A percentile compares a stretch with the other conserved stretches of the same genome.
Conservation (phyloP, 2,797 vertebrate species). For the Acridotheres tristis region DNA sequence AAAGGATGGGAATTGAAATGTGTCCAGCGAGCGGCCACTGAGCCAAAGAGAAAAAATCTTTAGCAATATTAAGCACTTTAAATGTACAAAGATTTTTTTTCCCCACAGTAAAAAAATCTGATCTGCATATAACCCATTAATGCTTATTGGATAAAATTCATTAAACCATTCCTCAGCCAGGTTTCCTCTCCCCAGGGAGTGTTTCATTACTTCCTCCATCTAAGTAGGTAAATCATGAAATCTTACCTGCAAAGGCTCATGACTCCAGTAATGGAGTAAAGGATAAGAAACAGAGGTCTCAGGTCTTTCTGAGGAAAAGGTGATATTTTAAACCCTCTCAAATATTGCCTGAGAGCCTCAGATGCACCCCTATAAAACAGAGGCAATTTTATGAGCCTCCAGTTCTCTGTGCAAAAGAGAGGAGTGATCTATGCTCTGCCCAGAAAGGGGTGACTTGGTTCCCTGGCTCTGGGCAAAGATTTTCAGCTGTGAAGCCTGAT, state of each 20-base stretch:
- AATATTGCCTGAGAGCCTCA: not conserved
- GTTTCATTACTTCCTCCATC: not conserved
- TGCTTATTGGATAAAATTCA: not conserved
- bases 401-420: not conserved
- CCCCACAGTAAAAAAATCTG: constrained; percentile 37
- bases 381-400: not conserved
- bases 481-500: not conserved
- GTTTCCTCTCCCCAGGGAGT: not conserved
- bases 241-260: not conserved
- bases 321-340: not conserved
- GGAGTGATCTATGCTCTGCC: not conserved
- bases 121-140: constrained; percentile 36
- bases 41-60: constrained; percentile 27
- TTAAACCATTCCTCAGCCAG: not conserved
- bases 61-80: constrained; percentile 8
- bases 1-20: not conserved
- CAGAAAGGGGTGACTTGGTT: not conserved
- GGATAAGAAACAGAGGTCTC: not conserved
- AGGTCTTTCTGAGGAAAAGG: not conserved
- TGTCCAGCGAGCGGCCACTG: not conserved
- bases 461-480: not conserved
- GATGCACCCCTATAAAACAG: not conserved
- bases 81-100: not conserved
- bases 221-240: not conserved
- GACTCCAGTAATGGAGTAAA: not conserved